Evolutionary conservation across 2,113 vertebrate genomes (phyloP).

Genomic region (Aramus guarauna): DNA sequence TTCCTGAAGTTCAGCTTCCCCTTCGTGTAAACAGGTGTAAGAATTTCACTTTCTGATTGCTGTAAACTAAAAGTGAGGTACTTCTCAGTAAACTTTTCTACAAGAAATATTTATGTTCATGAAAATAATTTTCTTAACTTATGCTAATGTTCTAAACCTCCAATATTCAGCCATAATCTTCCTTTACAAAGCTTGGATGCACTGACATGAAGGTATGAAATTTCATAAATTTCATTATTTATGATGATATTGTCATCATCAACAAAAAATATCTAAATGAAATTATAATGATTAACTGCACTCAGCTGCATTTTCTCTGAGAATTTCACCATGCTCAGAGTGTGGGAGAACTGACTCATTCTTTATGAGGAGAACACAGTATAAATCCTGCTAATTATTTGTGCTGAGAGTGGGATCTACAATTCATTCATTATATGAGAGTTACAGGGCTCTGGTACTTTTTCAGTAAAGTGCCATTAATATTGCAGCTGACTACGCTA

Average conservation of each 20-base stretch:
- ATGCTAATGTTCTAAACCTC: not conserved
- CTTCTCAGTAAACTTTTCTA: not conserved
- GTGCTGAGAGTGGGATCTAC: not conserved
- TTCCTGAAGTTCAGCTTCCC: not conserved
- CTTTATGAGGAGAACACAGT: not conserved
- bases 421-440: not conserved
- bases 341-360: slow-evolving; percentile 11
- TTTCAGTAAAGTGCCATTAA: not conserved
- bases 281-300: not conserved
- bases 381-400: slow-evolving; percentile 16
- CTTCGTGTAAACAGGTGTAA: not conserved
- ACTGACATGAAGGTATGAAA: not conserved
- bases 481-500: not conserved
- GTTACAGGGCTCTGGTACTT: not conserved
- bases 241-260: not conserved
- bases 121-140: not conserved
- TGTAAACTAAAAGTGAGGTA: not conserved
- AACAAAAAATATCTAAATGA: not conserved
- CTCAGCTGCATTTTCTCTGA: not conserved
- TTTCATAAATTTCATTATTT: not conserved
- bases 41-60: slow-evolving; percentile 17
- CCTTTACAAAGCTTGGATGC: not conserved
- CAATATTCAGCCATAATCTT: not conserved
- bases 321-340: not conserved
- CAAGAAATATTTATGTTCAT: not conserved